These are phyloP conservation scores for Lasioglossum marginatum DNA, from an alignment of 2,888 invertebrate genomes.

Conservation along the genomic window DNA sequence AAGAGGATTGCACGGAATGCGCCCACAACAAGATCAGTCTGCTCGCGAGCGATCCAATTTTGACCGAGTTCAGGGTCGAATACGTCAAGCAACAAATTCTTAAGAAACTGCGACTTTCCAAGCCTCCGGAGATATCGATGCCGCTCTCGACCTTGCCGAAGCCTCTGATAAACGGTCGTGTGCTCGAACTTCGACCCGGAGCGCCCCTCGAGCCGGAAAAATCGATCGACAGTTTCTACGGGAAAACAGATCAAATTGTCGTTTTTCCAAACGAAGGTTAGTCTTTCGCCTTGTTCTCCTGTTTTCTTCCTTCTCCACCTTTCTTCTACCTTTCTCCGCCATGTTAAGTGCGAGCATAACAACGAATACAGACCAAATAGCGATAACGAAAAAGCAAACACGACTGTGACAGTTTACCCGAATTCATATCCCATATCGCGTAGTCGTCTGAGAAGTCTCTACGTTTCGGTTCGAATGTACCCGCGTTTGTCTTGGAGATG, in stretches of 20 bases:
- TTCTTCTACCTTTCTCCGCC: not conserved
- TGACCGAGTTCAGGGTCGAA: constrained; percentile 90
- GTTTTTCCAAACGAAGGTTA: constrained; percentile 92
- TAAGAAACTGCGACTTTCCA: constrained; percentile 91
- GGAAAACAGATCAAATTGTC: constrained; percentile 93
- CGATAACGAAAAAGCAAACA: not conserved
- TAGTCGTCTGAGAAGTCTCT: not conserved
- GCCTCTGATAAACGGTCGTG: constrained; percentile 91
- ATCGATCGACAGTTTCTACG: constrained; percentile 92
- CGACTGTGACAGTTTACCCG: not conserved
- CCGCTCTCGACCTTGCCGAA: constrained; percentile 89
- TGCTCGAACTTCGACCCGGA: constrained; percentile 86
- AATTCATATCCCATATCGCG: not conserved
- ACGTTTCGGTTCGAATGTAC: not conserved
- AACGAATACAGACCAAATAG: not conserved
- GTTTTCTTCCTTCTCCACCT: not conserved
- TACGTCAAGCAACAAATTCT: constrained; percentile 94
- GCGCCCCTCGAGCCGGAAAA: constrained; percentile 86
- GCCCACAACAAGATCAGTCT: constrained; percentile 75
- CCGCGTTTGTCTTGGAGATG: not conserved
- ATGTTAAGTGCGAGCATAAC: not conserved
- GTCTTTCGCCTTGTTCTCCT: not conserved
- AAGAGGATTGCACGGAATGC: constrained; percentile 75
- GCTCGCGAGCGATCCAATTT: constrained; percentile 77
- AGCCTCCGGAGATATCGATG: constrained; percentile 89